These are phyloP conservation scores for Caenorhabditis becei DNA, from an alignment of 2,888 invertebrate species.

Conservation along the genomic window DNA sequence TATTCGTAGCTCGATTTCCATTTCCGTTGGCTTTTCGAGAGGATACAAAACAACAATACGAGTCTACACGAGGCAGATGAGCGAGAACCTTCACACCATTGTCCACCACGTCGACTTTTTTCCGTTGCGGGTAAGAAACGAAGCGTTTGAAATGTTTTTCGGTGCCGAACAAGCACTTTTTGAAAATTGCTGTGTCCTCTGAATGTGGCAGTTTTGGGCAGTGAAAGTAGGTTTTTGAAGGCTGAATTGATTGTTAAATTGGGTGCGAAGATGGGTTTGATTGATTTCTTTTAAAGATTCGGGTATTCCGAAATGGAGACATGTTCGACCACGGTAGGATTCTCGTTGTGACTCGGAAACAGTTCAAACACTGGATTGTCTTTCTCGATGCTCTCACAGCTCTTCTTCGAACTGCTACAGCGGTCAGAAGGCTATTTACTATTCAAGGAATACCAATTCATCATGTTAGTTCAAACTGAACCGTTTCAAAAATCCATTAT, in stretches of 20 bases:
- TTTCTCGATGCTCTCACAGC: slow-evolving; percentile 73
- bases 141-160: slow-evolving; percentile 10
- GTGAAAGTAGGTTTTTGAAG: slow-evolving; percentile 9
- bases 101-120: slow-evolving; percentile 57
- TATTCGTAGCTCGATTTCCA: neutral
- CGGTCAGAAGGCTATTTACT: slow-evolving; percentile 60
- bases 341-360: slow-evolving; percentile 71
- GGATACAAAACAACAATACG: slow-evolving; percentile 3
- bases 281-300: slow-evolving; percentile 66
- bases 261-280: neutral
- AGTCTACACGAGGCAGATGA: slow-evolving; percentile 33
- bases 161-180: slow-evolving; percentile 10
- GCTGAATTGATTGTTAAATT: too few relatives aligned
- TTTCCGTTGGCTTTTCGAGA: neutral
- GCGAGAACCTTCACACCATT: slow-evolving; percentile 53
- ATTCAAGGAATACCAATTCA: slow-evolving; percentile 58
- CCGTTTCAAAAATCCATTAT: neutral
- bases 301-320: slow-evolving; percentile 75
- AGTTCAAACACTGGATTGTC: slow-evolving; percentile 76
- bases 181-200: neutral
- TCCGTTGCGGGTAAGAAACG: slow-evolving; percentile 17
- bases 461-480: slow-evolving; percentile 56
- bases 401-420: slow-evolving; percentile 60
- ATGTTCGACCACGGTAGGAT: slow-evolving; percentile 70
- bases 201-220: slow-evolving; percentile 29